Evolutionary conservation across 2,888 invertebrate species (phyloP), one percentile per base, ranked within the genome.

Genomic region (Auanema freiburgensis): DNA sequence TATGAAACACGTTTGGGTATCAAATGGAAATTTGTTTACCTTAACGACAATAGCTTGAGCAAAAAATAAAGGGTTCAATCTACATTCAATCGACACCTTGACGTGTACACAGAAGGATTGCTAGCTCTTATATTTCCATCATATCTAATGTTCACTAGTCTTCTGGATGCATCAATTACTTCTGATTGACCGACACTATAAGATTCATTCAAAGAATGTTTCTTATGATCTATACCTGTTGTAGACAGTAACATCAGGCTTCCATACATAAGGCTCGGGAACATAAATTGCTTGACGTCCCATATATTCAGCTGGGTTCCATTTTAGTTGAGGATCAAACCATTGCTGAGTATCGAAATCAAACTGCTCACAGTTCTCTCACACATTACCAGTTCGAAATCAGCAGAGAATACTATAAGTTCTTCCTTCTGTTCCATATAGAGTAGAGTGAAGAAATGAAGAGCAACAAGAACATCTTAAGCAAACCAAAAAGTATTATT

Each of bases 11-110:
- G 16, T 8, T 25, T 63, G 63, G 8, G 53, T 43, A 24, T 63
- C 63, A 46, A 63, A 63, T 2, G 63, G 63, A 40, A 63, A 59
- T 11, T 41, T 8, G 40, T 40, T 21, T 41, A 63, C 41, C 63
- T 63, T 41, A 52, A 59, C 12, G 11, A 23, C 41, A 5, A 21
- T 56, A 49, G 50, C 5, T 16, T 40, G 33, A 5, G 1, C 33
- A 24, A 25, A 43, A 46, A 51, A 23, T 25, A 25, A 2, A 12
- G 5, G 54, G 21, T 33, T 3, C 8, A n/a, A 16, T 12, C n/a
- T 46, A 63, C 63, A 18, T 58, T 46, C 14, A 63, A 42, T 43
- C 12, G 10, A 43, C 63, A 63, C 6, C 52, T 42, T 5, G 63
- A 54, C 18, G 43, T 63, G 59, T 42, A 59, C 11, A 63, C 52